phyloP scores from a whole-genome alignment of 2,113 vertebrate genomes.

The Pogonocichla stellata region DNA sequence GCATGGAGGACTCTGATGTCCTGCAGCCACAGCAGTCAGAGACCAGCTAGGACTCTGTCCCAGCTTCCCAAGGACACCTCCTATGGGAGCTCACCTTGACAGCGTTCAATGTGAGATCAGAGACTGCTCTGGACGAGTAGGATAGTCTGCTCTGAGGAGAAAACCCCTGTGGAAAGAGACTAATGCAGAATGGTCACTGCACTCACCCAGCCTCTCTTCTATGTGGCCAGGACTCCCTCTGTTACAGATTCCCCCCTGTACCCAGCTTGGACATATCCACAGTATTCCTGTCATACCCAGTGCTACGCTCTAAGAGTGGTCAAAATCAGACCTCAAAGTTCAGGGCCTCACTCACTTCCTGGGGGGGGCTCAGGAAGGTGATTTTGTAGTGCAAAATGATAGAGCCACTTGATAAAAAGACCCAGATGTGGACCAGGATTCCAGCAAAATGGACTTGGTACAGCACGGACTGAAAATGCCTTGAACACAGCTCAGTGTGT shows the following conservation, averaged over 20 bases:
- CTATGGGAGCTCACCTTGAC: neutral
- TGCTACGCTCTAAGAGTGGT: neutral
- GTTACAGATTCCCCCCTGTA: neutral
- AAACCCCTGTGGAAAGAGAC: neutral
- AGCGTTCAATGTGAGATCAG: neutral
- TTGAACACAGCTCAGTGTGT: accelerated
- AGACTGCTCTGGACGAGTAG: neutral
- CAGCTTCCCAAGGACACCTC: neutral
- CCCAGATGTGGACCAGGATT: neutral
- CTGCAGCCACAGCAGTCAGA: neutral
- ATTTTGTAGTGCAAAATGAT: neutral
- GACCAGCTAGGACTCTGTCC: neutral
- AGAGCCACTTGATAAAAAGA: neutral
- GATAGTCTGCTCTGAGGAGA: neutral
- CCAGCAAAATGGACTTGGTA: neutral
- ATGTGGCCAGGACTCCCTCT: neutral
- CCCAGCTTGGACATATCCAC: neutral
- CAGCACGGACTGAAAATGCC: neutral
- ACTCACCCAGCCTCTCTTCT: neutral
- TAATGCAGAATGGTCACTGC: neutral
- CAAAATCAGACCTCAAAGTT: neutral
- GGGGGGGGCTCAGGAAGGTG: accelerated
- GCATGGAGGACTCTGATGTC: neutral
- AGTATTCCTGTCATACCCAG: neutral
- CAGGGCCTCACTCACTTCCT: neutral